Base-by-base conservation (phyloP, 2,888 invertebrate species). In the Drosophila yooni region DNA sequence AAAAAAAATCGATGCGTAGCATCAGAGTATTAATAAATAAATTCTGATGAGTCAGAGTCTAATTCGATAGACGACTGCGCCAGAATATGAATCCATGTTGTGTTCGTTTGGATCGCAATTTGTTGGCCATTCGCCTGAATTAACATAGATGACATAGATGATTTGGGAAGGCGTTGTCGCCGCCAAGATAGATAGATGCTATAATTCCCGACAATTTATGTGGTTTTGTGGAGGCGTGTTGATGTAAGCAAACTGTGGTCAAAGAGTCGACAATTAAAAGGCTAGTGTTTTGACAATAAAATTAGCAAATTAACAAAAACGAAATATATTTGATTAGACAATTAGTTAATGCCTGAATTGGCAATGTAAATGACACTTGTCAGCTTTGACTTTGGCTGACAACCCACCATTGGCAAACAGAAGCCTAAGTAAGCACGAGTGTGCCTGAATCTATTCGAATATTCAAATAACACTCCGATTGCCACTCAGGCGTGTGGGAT, bases 291-390 rank as follows among this genome's bases (percentile, higher is more conserved):
- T 34, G 66, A 51, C 56, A 66, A 60, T 48, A 46, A 71, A 71
- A 61, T 70, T 66, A 62, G 74, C 79, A 70, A 76, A 79, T 79
- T 62, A 38, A 38, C 52, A 63, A 46, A 65, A 52, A 56, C 15
- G 46, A 53, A 60, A 38, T 64, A 56, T 69, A 77, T 88, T 85
- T 89, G 82, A 84, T 84, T 77, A 74, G 82, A 59, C 74, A 79
- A 89, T 87, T 87, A 76, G 89, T 62, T 68, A 66, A 74, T 61
- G 60, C 76, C 82, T 76, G 72, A 74, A 88, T 75, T 68, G 79
- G 84, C 60, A 68, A 72, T 60, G 81, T 52, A 68, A 83, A 78
- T 48, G 74, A 52, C 66, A 72, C 62, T 58, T 70, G 76, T 62
- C 68, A 48, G 50, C 62, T 76, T 43, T 54, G 48, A 3, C 46